Evolutionary conservation across 2,888 invertebrate genomes (phyloP).

Genomic region (Yponomeuta cagnagella): DNA sequence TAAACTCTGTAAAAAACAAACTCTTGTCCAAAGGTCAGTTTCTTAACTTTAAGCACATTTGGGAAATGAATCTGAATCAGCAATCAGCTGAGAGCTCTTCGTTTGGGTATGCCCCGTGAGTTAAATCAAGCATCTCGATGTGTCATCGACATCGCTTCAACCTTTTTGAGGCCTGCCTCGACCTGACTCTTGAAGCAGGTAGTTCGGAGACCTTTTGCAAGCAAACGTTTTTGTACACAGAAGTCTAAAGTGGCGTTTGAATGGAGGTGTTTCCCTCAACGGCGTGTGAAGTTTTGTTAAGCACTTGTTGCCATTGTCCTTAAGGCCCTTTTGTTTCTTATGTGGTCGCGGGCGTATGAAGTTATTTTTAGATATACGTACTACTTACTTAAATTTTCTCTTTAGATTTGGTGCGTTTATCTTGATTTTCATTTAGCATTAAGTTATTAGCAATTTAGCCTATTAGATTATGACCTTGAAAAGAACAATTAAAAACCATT

Average conservation of each 20-base stretch:
- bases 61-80: slow-evolving; percentile 35
- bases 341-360: slow-evolving; percentile 15
- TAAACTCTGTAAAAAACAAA: background rate
- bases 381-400: background rate
- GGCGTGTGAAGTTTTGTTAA: slow-evolving; percentile 32
- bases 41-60: slow-evolving; percentile 15
- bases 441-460: background rate
- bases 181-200: slow-evolving; percentile 51
- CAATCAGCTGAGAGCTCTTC: slow-evolving; percentile 41
- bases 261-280: slow-evolving; percentile 32
- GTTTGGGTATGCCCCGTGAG: background rate
- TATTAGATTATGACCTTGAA: no score
- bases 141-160: slow-evolving; percentile 48
- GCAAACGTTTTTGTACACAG: slow-evolving; percentile 40
- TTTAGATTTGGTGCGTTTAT: background rate
- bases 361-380: slow-evolving; percentile 21
- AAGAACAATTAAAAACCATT: no score
- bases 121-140: slow-evolving; percentile 35
- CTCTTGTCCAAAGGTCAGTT: slow-evolving; percentile 5
- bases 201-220: slow-evolving; percentile 48
- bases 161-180: slow-evolving; percentile 34
- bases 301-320: slow-evolving; percentile 40
- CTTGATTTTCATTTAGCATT: background rate
- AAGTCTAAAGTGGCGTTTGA: slow-evolving; percentile 29
- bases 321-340: slow-evolving; percentile 29